These are phyloP conservation scores for Dicentrarchus labrax DNA, from an alignment of 2,113 vertebrate species.

Conservation along the genomic window DNA sequence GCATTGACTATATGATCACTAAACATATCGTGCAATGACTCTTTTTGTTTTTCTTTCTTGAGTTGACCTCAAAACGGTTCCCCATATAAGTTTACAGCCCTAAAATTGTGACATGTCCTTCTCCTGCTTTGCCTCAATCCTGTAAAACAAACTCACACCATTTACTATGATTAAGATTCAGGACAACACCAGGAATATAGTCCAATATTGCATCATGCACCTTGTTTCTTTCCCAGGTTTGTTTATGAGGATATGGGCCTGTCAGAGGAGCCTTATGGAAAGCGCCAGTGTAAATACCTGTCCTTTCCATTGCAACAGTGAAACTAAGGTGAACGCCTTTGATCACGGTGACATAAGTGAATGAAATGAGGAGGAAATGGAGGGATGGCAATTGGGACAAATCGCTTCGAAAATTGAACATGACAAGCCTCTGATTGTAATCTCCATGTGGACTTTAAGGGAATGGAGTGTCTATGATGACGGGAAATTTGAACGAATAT, in stretches of 20 bases:
- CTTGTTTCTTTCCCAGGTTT: slow-evolving; percentile 19
- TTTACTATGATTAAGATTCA: slow-evolving; percentile 20
- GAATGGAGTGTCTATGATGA: slow-evolving; percentile 70
- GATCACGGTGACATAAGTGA: slow-evolving; percentile 80
- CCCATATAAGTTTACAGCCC: neutral
- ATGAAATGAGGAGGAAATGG: slow-evolving; percentile 81
- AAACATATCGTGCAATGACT: slow-evolving; percentile 34
- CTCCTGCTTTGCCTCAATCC: neutral
- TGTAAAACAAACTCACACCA: neutral
- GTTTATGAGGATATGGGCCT: slow-evolving; percentile 58
- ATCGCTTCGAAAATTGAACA: slow-evolving; percentile 81
- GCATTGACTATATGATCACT: slow-evolving; percentile 50
- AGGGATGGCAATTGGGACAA: slow-evolving; percentile 81
- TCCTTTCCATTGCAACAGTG: slow-evolving; percentile 40
- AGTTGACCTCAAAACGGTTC: neutral
- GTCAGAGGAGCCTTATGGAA: slow-evolving; percentile 59
- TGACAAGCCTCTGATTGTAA: slow-evolving; percentile 84
- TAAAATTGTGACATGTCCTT: neutral
- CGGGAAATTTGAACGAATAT: slow-evolving; percentile 71
- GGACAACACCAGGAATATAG: neutral
- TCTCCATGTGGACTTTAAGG: slow-evolving; percentile 76
- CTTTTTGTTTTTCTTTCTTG: neutral
- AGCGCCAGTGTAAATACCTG: slow-evolving; percentile 67
- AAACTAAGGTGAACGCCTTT: slow-evolving; percentile 75
- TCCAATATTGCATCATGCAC: slow-evolving; percentile 10